These are phyloP conservation scores for Coilia nasus DNA, from an alignment of 2,797 vertebrate species.

Conservation along the genomic window DNA sequence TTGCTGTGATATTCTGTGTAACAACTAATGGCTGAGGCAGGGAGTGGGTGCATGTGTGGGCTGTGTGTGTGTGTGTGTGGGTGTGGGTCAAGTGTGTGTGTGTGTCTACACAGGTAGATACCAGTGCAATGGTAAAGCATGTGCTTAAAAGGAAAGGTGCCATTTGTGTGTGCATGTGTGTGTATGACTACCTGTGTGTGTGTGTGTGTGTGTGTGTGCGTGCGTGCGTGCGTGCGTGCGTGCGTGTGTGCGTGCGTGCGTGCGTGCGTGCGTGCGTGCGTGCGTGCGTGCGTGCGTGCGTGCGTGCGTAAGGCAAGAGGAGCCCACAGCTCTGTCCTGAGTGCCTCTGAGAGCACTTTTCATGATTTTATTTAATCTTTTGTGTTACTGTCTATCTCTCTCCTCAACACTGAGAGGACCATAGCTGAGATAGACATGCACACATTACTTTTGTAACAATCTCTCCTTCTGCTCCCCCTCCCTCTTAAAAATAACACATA, in stretches of 20 bases:
- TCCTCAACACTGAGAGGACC: background rate
- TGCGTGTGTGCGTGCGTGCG: background rate
- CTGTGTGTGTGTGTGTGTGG: no score
- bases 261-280: background rate
- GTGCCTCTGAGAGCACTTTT: background rate
- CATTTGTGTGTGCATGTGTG: background rate
- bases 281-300: background rate
- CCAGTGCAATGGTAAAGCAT: background rate
- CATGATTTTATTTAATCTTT: background rate
- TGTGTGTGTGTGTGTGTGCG: slow-evolving; percentile 16
- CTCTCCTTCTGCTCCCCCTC: no score
- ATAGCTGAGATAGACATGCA: background rate
- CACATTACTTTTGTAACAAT: background rate
- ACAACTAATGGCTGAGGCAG: background rate
- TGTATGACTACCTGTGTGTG: background rate
- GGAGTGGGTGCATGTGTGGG: background rate
- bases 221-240: background rate
- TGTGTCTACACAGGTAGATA: background rate
- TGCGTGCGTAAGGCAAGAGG: background rate
- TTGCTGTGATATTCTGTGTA: slow-evolving; percentile 13
- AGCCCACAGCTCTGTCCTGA: background rate
- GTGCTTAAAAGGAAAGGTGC: background rate
- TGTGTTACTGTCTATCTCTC: background rate
- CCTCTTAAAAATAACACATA: slow-evolving; percentile 5
- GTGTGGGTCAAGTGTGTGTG: no score